Evolutionary conservation across 2,113 vertebrate genomes (phyloP).

Genomic region (Myotis brandtii): DNA sequence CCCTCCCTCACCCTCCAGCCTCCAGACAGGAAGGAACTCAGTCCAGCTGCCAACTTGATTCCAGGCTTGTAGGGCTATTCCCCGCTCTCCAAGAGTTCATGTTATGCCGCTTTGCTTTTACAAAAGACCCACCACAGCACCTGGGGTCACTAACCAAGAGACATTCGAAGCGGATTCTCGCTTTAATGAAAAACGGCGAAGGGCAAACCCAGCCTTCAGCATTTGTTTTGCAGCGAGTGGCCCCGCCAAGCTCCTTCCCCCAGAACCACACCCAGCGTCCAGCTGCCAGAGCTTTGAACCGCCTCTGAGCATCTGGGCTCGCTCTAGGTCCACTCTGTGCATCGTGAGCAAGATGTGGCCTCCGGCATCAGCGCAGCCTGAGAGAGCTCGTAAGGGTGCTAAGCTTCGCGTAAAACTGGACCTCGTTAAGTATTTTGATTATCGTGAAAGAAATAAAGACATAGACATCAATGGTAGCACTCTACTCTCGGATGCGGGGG

Average conservation of each 20-base stretch:
- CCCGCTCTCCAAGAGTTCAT: background rate
- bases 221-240: background rate
- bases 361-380: background rate
- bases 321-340: background rate
- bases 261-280: background rate
- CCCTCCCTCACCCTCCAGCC: background rate
- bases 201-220: background rate
- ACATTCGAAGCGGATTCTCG: too few relatives aligned
- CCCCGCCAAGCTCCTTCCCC: background rate
- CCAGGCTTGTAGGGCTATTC: background rate
- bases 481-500: fast-evolving
- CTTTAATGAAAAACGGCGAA: background rate
- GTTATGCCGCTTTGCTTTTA: background rate
- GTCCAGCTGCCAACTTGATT: background rate
- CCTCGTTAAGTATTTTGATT: too few relatives aligned
- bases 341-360: background rate
- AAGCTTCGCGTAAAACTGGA: background rate
- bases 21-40: background rate
- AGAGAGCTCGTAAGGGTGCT: background rate
- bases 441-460: background rate
- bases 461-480: background rate
- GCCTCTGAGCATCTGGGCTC: background rate
- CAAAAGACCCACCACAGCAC: background rate
- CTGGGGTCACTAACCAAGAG: background rate
- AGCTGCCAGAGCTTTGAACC: background rate